Evolutionary conservation across 2,888 invertebrate species (phyloP).

Genomic region (Galerucella nymphaeae): DNA sequence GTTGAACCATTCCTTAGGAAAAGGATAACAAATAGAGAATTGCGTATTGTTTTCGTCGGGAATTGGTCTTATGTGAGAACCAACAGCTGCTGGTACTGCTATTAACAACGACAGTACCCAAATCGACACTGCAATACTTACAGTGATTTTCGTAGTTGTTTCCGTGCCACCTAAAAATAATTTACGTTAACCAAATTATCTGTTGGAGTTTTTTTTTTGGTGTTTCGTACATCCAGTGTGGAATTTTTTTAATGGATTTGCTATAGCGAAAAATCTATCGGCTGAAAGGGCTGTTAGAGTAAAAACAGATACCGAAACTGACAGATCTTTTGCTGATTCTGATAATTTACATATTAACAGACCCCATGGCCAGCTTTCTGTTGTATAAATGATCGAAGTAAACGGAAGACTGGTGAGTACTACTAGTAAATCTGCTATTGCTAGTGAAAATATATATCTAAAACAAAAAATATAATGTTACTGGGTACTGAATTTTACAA

Average conservation of each 20-base stretch:
- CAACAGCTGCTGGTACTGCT: conserved; percentile 82
- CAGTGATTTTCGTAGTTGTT: conserved; percentile 75
- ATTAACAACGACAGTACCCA: conserved; percentile 83
- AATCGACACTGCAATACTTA: conserved; percentile 80
- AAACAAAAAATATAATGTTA: conserved; percentile 37
- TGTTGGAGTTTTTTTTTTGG: not conserved
- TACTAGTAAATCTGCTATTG: conserved; percentile 84
- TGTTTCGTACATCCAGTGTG: conserved; percentile 49
- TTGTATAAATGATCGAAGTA: conserved; percentile 83
- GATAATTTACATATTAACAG: conserved; percentile 79
- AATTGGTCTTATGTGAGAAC: conserved; percentile 60
- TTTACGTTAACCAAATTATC: not conserved
- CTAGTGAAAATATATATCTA: conserved; percentile 85
- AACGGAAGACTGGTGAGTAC: conserved; percentile 88
- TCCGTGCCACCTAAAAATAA: conserved; percentile 61
- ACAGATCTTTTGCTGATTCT: conserved; percentile 86
- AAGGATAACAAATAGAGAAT: conserved; percentile 64
- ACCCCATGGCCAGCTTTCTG: conserved; percentile 87
- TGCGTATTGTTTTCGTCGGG: conserved; percentile 49
- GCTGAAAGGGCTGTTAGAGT: conserved; percentile 88
- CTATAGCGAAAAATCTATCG: conserved; percentile 88
- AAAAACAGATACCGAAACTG: conserved; percentile 90
- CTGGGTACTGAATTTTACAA: not conserved
- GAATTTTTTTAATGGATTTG: conserved; percentile 78
- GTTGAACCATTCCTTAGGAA: conserved; percentile 70